Conservation (phyloP, 2,113 vertebrate genomes). For the Typhlomys cinereus region DNA sequence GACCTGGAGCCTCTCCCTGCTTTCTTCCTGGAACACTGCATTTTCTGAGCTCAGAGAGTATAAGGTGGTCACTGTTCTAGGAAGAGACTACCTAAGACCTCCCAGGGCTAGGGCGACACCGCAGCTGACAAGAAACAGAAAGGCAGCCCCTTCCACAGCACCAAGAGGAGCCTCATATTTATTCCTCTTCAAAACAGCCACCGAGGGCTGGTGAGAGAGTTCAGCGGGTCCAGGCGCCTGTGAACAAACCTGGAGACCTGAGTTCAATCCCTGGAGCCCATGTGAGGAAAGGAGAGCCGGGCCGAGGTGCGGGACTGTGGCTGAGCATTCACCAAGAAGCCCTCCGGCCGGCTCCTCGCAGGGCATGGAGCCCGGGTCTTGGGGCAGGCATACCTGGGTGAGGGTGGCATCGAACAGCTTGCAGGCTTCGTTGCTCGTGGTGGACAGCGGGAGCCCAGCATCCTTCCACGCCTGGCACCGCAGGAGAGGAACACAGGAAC, state of each 20-base stretch:
- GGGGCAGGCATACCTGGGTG: slow-evolving; percentile 83
- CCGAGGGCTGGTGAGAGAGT: no score
- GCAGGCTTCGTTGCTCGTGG: slow-evolving; percentile 94
- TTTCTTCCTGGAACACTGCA: neutral
- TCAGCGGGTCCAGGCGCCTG: no score
- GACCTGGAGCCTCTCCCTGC: neutral
- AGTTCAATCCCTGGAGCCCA: no score
- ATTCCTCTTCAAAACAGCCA: neutral
- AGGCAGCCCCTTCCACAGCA: neutral
- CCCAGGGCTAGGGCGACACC: neutral
- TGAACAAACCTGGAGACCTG: no score
- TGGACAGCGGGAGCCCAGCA: slow-evolving; percentile 90
- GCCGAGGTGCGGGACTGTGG: no score
- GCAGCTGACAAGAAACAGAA: neutral
- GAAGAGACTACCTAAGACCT: neutral
- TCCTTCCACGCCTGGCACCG: slow-evolving; percentile 91
- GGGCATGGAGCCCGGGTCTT: no score
- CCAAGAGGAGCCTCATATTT: neutral
- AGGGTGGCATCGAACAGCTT: slow-evolving; percentile 93
- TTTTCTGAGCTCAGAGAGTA: neutral
- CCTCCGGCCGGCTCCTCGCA: no score
- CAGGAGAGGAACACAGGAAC: neutral
- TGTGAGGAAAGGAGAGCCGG: no score
- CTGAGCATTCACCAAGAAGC: no score
- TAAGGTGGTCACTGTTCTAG: neutral